Evolutionary conservation across 2,113 vertebrate species (phyloP).

Genomic region (Rhynchomys soricoides): DNA sequence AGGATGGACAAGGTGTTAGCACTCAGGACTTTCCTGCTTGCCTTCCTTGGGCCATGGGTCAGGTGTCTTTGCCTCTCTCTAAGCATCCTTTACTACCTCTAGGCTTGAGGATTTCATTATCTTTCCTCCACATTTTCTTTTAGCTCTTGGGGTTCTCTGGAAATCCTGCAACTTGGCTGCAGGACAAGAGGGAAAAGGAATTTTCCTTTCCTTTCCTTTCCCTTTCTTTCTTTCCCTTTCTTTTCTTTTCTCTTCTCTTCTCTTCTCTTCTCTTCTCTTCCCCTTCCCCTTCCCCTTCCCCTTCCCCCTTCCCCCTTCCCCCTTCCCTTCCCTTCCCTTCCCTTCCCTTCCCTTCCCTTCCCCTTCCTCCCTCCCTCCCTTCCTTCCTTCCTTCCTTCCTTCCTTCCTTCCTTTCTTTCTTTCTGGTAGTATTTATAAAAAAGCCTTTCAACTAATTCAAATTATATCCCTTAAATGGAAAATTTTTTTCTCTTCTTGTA

Average conservation of each 20-base stretch:
- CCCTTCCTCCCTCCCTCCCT: rapidly evolving
- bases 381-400: too few relatives aligned
- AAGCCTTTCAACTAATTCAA: background rate
- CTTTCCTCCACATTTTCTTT: background rate
- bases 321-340: too few relatives aligned
- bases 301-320: background rate
- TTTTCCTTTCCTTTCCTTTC: background rate
- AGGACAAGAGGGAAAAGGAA: background rate
- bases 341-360: too few relatives aligned
- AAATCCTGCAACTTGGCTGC: background rate
- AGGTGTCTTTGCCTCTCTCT: background rate
- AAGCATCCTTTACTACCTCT: background rate
- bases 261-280: background rate
- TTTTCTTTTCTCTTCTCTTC: background rate
- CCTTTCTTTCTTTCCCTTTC: background rate
- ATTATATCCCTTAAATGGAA: constrained; percentile 9
- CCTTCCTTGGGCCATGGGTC: background rate
- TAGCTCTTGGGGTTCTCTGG: background rate
- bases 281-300: too few relatives aligned
- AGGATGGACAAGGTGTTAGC: background rate
- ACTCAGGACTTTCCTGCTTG: background rate
- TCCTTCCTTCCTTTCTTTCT: background rate
- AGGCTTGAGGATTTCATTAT: background rate
- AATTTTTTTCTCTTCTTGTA: background rate
- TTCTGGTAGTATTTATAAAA: background rate